A percentile compares a stretch with the other conserved stretches of the same genome.
Evolutionary conservation across 2,113 vertebrate species (phyloP).

Genomic region (Orientallactaga bullata): DNA sequence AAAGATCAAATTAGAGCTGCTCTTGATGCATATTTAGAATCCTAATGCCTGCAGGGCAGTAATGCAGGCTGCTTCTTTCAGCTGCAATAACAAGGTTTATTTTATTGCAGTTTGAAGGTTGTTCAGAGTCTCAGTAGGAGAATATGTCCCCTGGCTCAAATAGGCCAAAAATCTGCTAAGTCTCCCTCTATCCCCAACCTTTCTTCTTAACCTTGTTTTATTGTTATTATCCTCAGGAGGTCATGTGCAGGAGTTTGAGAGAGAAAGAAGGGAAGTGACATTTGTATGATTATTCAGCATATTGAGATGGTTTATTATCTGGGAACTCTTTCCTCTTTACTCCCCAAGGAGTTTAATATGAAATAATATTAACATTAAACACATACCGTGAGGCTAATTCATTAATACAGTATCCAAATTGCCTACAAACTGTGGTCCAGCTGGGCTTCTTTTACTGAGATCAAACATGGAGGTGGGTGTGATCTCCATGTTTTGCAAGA

Average conservation of each 20-base stretch:
- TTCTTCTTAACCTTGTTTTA: constrained; percentile 80
- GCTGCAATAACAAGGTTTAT: constrained; percentile 78
- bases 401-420: constrained; percentile 59
- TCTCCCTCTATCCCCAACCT: constrained; percentile 40
- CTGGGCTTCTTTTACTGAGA: constrained; percentile 46
- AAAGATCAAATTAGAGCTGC: constrained; percentile 60
- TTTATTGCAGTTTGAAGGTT: constrained; percentile 74
- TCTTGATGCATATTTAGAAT: constrained; percentile 77
- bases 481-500: not conserved
- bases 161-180: constrained; percentile 76
- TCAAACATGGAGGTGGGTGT: not conserved
- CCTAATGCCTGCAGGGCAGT: constrained; percentile 65
- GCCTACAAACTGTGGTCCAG: constrained; percentile 4
- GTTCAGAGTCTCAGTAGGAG: constrained; percentile 58
- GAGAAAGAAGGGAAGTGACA: constrained; percentile 72
- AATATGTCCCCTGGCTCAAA: constrained; percentile 66
- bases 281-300: constrained; percentile 76
- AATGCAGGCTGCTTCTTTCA: constrained; percentile 67
- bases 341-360: constrained; percentile 61
- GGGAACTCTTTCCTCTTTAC: constrained; percentile 58
- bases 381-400: constrained; percentile 69
- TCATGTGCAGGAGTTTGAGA: constrained; percentile 56
- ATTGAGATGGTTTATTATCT: constrained; percentile 71
- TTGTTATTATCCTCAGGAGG: constrained; percentile 72
- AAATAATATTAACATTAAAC: constrained; percentile 75